Base-by-base conservation (phyloP, 2,113 vertebrate genomes). In the Clupea harengus region DNA sequence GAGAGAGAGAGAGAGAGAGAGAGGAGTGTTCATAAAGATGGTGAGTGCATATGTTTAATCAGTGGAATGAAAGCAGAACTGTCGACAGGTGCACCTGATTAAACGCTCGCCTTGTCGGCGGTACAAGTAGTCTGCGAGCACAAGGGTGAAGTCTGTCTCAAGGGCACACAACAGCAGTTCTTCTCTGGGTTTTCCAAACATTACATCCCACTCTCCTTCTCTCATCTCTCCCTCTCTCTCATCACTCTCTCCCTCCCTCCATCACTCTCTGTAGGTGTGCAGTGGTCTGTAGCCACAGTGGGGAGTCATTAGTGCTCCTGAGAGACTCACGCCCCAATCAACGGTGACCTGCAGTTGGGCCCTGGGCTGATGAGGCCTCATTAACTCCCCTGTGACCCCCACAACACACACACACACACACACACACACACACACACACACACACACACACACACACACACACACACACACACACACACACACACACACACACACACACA, bases 291-390 rank as follows among this genome's bases (percentile, higher is more conserved):
- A 82, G 64, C 28, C 64, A 2, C 25, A 3, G 6, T 28, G 64
- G 64, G 64, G 64, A 72, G 64, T 72, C 64, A 72, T 72, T 72
- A 72, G n/a, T 11, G 64, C 64, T 72, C n/a, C 64, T 11, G n/a
- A 11, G n/a, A 86, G 87, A 82, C 80, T 86, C 83, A 90, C 84
- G 83, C 83, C 54, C 83, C 64, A 72, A 72, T 72, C 64, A 85
- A 80, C 86, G 60, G 45, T 84, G 81, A 28, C 89, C 91, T 88
- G 89, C 88, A 90, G 88, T 91, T 88, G 88, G 83, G 82, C 89
- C 85, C 89, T 87, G 52, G 89, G 88, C 87, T 90, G 93, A 93
- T 90, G 87, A 87, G 86, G 85, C 86, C 87, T 91, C 88, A 91
- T 93, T 89, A 92, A 86, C 87, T 86, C 64, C 64, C 64, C n/a